Evolutionary conservation across 2,797 vertebrate genomes (phyloP).

Genomic region (Enteromius mattozi): DNA sequence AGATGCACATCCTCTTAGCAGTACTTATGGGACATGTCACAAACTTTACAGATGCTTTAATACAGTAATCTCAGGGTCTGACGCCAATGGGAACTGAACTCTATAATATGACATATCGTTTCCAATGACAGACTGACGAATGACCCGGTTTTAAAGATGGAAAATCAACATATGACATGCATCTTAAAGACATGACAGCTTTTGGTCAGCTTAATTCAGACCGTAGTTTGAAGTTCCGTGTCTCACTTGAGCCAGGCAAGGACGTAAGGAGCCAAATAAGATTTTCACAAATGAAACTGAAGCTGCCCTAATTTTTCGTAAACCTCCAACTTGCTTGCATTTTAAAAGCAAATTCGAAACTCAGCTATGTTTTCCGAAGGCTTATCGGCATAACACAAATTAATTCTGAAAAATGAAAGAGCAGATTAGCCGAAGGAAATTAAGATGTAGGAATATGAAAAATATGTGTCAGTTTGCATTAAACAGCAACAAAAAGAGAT

Average conservation of each 20-base stretch:
- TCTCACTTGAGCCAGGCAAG: conserved; percentile 6
- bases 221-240: neutral
- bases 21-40: conserved; percentile 54
- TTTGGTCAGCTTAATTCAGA: conserved; percentile 35
- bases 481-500: conserved; percentile 14
- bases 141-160: conserved; percentile 62
- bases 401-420: conserved; percentile 42
- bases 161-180: conserved; percentile 59
- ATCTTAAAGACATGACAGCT: conserved; percentile 57
- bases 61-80: conserved; percentile 53
- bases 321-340: conserved; percentile 45
- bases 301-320: conserved; percentile 38
- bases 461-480: conserved; percentile 24
- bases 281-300: conserved; percentile 38
- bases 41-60: conserved; percentile 52
- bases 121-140: conserved; percentile 55
- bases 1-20: conserved; percentile 40
- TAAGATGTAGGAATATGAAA: conserved; percentile 17
- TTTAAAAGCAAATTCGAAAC: conserved; percentile 26
- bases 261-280: neutral
- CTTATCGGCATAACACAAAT: conserved; percentile 31
- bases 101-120: conserved; percentile 56
- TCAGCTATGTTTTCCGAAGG: conserved; percentile 13
- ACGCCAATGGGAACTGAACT: conserved; percentile 47
- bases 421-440: conserved; percentile 33